Evolutionary conservation across 2,797 vertebrate genomes (phyloP), one percentile per base, ranked within the genome.

Genomic region (Enteromius mattozi): DNA sequence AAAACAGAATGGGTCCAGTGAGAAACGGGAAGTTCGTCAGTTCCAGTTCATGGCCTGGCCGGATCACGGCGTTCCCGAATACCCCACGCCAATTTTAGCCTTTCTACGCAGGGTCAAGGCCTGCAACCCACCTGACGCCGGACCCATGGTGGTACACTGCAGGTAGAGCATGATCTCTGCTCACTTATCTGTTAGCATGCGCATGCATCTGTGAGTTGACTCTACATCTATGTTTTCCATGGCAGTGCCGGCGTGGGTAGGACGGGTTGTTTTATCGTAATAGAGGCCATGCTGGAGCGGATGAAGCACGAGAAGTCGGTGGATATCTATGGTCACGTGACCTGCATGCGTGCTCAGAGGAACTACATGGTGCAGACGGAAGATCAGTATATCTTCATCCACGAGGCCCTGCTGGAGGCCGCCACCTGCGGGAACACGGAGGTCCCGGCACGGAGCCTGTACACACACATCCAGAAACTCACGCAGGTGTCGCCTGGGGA

Each of bases 351-450:
- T 4, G 95, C 98, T 0, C 98, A 99, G 94, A 95, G 98, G 84
- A 99, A 99, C 94, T 99, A 99, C 93, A 99, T 99, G 98, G 97
- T 99, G 71, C 98, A 99, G 93, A 99, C 98, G 0, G 97, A 99
- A 92, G 98, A 99, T 90, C 98, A 99, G 90, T 99, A 99, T 61
- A 93, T 98, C 87, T 99, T 99, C 92, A 98, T 99, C 91, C 97
- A 99, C 0, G 97, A 99, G 91, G 97, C 97, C 7, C 95, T 99
- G 91, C 94, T 98, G 84, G 98, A 99, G 90, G 97, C 98, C 0
- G 96, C 96, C 81, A 92, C 92, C 0, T 98, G 97, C 1, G 97
- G 97, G 68, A 96, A 95, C 91, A 99, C 98, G 0, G 98, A 99
- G 87, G 97, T 99, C 69, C 95, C 96, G 0, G 97, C 97, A 1